phyloP scores from a whole-genome alignment of 2,113 vertebrate species.

The Alethe castanea region DNA sequence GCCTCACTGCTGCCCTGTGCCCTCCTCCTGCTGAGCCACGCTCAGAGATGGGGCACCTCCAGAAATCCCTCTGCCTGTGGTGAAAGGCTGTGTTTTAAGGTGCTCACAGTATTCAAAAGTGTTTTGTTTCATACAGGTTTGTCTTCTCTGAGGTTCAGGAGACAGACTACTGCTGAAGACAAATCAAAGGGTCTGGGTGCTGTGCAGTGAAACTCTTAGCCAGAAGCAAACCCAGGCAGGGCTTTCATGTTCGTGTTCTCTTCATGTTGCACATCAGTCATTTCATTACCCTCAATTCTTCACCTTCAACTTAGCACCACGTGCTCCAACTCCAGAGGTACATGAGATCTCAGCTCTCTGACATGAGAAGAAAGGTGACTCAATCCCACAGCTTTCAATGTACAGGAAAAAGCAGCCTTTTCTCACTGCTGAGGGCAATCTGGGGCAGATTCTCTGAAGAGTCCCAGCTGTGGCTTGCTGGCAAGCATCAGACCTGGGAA shows the following conservation, averaged over 20 bases:
- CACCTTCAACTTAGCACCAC: neutral
- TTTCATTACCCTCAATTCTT: neutral
- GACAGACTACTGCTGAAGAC: neutral
- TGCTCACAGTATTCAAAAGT: neutral
- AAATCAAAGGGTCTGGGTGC: neutral
- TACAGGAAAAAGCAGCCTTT: neutral
- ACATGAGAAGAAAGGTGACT: neutral
- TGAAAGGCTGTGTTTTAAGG: neutral
- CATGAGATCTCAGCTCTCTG: neutral
- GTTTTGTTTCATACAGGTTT: neutral
- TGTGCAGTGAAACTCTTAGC: neutral
- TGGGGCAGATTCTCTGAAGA: neutral
- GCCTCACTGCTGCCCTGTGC: neutral
- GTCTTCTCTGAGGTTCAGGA: neutral
- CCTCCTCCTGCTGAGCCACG: neutral
- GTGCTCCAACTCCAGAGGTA: neutral
- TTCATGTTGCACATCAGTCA: neutral
- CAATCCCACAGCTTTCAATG: neutral
- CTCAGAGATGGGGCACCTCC: neutral
- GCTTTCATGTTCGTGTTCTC: neutral
- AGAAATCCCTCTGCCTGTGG: neutral
- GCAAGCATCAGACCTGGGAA: neutral
- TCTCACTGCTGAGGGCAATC: neutral
- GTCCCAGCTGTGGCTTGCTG: neutral
- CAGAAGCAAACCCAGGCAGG: neutral